phyloP scores from a whole-genome alignment of 2,113 vertebrate genomes.

The Collichthys lucidus region DNA sequence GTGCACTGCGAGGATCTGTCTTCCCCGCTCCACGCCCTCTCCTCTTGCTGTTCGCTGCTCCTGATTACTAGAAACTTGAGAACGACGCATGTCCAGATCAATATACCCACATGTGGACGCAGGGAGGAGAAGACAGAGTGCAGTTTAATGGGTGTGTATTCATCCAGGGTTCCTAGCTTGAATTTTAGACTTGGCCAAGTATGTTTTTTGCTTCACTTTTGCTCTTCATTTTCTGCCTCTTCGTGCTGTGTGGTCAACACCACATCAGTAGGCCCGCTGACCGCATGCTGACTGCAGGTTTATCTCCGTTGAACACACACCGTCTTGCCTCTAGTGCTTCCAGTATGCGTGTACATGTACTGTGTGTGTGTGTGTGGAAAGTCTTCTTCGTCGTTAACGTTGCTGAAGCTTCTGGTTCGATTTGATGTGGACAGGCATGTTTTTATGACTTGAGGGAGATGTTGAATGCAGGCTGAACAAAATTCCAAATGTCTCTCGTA shows the following conservation, averaged over 20 bases:
- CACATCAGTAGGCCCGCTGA: slow-evolving; percentile 51
- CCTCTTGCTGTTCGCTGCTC: slow-evolving; percentile 22
- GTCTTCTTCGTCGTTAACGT: slow-evolving; percentile 9
- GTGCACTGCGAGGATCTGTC: slow-evolving; percentile 41
- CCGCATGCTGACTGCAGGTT: slow-evolving; percentile 68
- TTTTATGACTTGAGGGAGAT: slow-evolving; percentile 37
- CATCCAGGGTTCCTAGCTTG: slow-evolving; percentile 11
- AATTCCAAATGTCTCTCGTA: slow-evolving; percentile 27
- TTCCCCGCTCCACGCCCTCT: slow-evolving; percentile 34
- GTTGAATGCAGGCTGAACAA: slow-evolving; percentile 37
- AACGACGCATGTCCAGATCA: slow-evolving; percentile 35
- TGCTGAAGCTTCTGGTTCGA: slow-evolving; percentile 37
- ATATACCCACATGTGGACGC: slow-evolving; percentile 10
- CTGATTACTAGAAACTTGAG: slow-evolving; percentile 69
- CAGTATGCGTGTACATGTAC: slow-evolving; percentile 1
- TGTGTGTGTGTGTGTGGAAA: background rate
- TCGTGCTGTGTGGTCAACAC: slow-evolving; percentile 44
- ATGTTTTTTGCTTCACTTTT: slow-evolving; percentile 24
- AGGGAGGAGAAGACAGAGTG: slow-evolving; percentile 22
- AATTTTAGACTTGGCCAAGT: background rate
- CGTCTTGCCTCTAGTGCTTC: slow-evolving; percentile 35
- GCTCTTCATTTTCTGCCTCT: slow-evolving; percentile 39
- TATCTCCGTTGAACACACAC: slow-evolving; percentile 70
- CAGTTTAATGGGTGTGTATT: slow-evolving; percentile 23
- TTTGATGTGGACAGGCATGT: slow-evolving; percentile 49